Base-by-base conservation (phyloP, 2,797 vertebrate species). In the Catharus ustulatus region DNA sequence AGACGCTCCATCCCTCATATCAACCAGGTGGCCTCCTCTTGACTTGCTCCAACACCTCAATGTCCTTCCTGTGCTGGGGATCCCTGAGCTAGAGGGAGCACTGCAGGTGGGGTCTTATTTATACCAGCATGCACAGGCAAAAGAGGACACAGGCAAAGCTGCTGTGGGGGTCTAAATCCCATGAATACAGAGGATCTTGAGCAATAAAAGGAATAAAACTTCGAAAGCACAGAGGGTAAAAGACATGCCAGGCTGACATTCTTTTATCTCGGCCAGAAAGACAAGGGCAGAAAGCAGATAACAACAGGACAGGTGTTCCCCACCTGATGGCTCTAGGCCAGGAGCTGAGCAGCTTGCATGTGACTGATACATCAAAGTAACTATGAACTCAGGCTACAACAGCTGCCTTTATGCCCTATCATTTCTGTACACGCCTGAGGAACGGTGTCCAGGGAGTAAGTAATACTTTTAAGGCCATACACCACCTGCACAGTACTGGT, bases 311-410 rank as follows among this genome's bases (percentile, higher is more conserved):
- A 97, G 96, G 96, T 97, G 96, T 48, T 61, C 57, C 75, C 74
- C 78, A 96, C 95, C 94, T 92, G 87, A 94, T 84, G 96, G 96
- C 94, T 89, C 92, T 55, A 5, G 19, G 96, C 96, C 96, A 97
- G 86, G n/a, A 94, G 80, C 48, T 27, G 40, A 95, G 94, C 97
- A 97, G 97, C 95, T 96, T 97, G 96, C 93, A 96, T 91, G 90
- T 95, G 96, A 96, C 91, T 64, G 62, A 54, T 46, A 97, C 93
- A 97, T 96, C 96, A 97, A 97, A 98, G 96, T 45, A 90, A 72
- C 69, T 72, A 64, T 78, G 86, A 97, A 95, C 84, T 96, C 88
- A 48, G 89, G 92, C 87, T 63, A 52, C 48, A 94, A 77, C 90
- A 97, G 96, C 95, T 97, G 97, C 86, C 18, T 13, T 81, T 43